These are phyloP conservation scores for Aphidius colemani DNA, from an alignment of 2,888 invertebrate genomes.

Conservation along the genomic window DNA sequence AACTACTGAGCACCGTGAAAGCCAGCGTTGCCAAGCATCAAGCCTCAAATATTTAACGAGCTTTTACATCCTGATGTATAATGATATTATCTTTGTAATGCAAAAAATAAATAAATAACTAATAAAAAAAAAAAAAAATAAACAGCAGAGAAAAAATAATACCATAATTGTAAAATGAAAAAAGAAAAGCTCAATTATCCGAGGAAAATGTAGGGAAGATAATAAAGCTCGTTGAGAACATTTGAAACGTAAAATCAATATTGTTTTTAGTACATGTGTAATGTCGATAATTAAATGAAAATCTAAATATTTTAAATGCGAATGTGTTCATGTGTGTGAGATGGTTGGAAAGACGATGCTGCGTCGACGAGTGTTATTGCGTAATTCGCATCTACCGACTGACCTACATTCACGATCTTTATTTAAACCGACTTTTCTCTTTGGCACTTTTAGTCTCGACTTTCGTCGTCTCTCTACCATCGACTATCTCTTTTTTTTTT, in stretches of 20 bases:
- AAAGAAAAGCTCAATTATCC: slow-evolving; percentile 7
- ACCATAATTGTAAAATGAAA: slow-evolving; percentile 5
- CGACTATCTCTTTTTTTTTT: slow-evolving; percentile 23
- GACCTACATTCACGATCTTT: slow-evolving; percentile 60
- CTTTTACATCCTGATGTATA: neutral
- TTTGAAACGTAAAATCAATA: slow-evolving; percentile 17
- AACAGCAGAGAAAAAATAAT: neutral
- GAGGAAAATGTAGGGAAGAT: neutral
- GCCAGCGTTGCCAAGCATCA: neutral
- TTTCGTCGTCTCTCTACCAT: slow-evolving; percentile 38
- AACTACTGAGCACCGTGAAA: neutral
- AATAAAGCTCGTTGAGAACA: neutral
- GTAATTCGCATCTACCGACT: slow-evolving; percentile 48
- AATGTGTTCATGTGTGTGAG: slow-evolving; percentile 26
- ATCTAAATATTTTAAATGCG: slow-evolving; percentile 1
- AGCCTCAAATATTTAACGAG: slow-evolving; percentile 22
- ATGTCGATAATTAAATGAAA: slow-evolving; percentile 4
- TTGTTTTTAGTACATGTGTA: slow-evolving; percentile 11
- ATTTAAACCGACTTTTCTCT: slow-evolving; percentile 59
- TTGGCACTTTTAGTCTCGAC: slow-evolving; percentile 53
- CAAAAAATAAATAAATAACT: too few species aligned
- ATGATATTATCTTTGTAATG: neutral
- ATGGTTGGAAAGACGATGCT: slow-evolving; percentile 44
- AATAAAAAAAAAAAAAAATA: neutral
- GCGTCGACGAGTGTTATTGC: neutral